Base-by-base conservation (phyloP, 2,888 invertebrate genomes). In the Cenopis cana region DNA sequence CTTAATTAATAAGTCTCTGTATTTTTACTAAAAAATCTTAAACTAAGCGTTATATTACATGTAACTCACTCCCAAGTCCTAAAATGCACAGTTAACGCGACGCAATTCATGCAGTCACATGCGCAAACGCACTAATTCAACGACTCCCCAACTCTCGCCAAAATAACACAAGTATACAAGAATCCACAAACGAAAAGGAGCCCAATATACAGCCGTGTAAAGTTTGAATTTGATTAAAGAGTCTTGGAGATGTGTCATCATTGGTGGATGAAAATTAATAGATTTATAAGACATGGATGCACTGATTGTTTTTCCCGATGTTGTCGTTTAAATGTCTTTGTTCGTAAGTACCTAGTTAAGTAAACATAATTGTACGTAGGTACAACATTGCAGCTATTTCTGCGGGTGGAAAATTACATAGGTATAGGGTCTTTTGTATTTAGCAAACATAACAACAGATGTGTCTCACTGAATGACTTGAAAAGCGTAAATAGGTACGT, bases 251-350 rank as follows among this genome's bases (percentile, higher is more conserved):
- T 82, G 77, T 60, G 76, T 46, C 69, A 68, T 77, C 77, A 74
- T 62, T 64, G 41, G 50, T 56, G 52, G 56, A 29, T 72, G 38
- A 57, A 62, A 74, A 74, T 77, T 72, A 76, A 77, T 82, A 88
- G 84, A 90, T 91, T 90, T 90, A 90, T 88, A 88, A 81, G 83
- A 85, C 85, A 80, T 81, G 81, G 85, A 87, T 86, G 88, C 86
- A 85, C 85, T 85, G 87, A 89, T 90, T 89, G 89, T 88, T 88
- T 89, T 89, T 85, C 85, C 80, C 84, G 88, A 89, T 87, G 83
- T 80, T 81, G 79, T 78, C 85, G 86, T 86, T 86, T 89, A 89
- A 90, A 24, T 89, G 91, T 91, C 91, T 91, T 88, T 88, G 89
- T 78, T 84, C 84, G 83, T 83, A 82, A 81, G 81, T 55, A 38